These are phyloP conservation scores for Zaprionus nigranus DNA, from an alignment of 1,140 invertebrate genomes.

Conservation along the genomic window DNA sequence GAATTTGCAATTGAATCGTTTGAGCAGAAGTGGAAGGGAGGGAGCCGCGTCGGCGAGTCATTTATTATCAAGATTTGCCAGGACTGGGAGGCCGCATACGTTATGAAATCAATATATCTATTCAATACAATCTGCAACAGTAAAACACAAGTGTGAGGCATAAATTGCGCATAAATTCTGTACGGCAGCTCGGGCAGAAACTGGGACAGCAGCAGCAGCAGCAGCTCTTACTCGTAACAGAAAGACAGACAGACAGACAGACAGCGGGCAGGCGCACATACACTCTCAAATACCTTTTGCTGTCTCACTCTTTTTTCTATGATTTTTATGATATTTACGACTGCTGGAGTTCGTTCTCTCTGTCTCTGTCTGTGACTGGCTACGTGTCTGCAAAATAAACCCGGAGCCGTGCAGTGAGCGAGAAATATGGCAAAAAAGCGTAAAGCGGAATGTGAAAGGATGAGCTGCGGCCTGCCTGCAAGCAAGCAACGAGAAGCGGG, in stretches of 20 bases:
- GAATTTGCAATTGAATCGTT: constrained; percentile 76
- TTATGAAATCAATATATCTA: constrained; percentile 75
- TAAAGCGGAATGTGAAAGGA: constrained; percentile 29
- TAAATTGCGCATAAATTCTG: constrained; percentile 78
- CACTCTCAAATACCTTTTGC: constrained; percentile 29
- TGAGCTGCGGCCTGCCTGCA: constrained; percentile 10
- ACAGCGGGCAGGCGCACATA: neutral
- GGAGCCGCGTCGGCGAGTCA: constrained; percentile 34
- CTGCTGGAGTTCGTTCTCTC: constrained; percentile 48
- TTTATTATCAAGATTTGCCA: constrained; percentile 68
- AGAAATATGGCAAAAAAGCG: constrained; percentile 51
- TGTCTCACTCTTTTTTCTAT: constrained; percentile 40
- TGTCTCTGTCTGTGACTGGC: constrained; percentile 24
- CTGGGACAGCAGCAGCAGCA: constrained; percentile 28
- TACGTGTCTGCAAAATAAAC: constrained; percentile 81
- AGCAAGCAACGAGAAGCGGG: neutral
- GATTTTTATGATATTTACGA: constrained; percentile 78
- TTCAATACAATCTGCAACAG: constrained; percentile 79
- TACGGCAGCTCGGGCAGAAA: constrained; percentile 6
- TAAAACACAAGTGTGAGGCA: constrained; percentile 69
- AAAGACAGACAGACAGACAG: too few relatives aligned
- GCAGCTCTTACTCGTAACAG: constrained; percentile 1
- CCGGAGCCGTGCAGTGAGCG: constrained; percentile 61
- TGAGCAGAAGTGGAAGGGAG: constrained; percentile 3
- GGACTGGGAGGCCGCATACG: constrained; percentile 41